Conservation (phyloP, 64 coral and sea anemone genomes). For the Montipora foliosa region DNA sequence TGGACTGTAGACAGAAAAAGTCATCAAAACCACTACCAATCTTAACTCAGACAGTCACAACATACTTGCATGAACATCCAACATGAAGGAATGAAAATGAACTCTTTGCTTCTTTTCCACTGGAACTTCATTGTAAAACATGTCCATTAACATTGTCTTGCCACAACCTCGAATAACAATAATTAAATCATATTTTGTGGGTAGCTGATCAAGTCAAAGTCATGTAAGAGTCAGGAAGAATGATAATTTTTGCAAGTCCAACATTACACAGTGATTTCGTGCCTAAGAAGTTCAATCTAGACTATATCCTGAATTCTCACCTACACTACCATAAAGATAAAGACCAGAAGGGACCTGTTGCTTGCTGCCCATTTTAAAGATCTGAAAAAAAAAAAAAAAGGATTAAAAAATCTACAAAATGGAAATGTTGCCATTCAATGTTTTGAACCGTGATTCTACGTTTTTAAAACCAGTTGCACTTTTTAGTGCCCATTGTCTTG, state of each 20-base stretch:
- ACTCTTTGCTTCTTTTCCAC: slow-evolving; percentile 93
- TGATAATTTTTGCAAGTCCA: too few species aligned
- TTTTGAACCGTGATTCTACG: too few species aligned
- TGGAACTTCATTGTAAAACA: slow-evolving; percentile 89
- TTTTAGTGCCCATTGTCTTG: too few species aligned
- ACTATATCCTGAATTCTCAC: slow-evolving; percentile 31
- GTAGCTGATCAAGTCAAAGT: too few species aligned
- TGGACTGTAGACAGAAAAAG: too few species aligned
- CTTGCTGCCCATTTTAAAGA: slow-evolving; percentile 50
- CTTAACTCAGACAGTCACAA: background rate
- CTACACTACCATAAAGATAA: slow-evolving; percentile 91
- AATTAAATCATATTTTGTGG: background rate
- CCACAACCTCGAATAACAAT: slow-evolving; percentile 82
- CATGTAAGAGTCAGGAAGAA: too few species aligned
- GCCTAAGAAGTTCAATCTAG: too few species aligned
- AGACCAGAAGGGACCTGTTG: slow-evolving; percentile 65
- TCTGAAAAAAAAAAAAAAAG: background rate
- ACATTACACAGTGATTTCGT: too few species aligned
- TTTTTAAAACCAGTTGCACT: too few species aligned
- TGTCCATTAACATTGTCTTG: slow-evolving; percentile 98
- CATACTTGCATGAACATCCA: slow-evolving; percentile 98
- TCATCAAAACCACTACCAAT: too few species aligned
- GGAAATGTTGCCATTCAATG: background rate
- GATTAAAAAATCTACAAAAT: background rate
- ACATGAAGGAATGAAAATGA: slow-evolving; percentile 99